Evolutionary conservation across 2,888 invertebrate species (phyloP).

Genomic region (Troides helena): DNA sequence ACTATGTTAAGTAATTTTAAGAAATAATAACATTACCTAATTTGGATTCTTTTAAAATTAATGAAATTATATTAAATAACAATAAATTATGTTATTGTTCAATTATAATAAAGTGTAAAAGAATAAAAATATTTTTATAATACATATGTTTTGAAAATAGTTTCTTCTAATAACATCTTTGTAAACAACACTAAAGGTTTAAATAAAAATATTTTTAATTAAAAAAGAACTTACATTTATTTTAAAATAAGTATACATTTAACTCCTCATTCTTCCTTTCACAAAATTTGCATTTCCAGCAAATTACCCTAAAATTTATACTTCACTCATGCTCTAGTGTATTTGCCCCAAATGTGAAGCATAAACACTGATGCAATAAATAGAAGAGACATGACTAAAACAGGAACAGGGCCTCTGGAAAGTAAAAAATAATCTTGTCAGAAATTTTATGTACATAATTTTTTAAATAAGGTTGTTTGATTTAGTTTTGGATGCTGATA

Average conservation of each 20-base stretch:
- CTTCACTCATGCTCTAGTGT: slow-evolving; percentile 85
- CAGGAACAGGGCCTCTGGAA: slow-evolving; percentile 98
- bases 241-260: slow-evolving; percentile 57
- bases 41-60: slow-evolving; percentile 34
- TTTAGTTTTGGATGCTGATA: too few relatives aligned
- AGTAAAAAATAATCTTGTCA: slow-evolving; percentile 49
- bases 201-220: slow-evolving; percentile 28
- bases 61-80: background rate
- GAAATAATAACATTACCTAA: slow-evolving; percentile 28
- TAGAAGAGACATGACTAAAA: slow-evolving; percentile 98
- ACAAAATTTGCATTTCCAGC: slow-evolving; percentile 34
- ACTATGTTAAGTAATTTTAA: slow-evolving; percentile 17
- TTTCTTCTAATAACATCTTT: too few relatives aligned
- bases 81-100: background rate
- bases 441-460: too few relatives aligned
- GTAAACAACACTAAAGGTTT: too few relatives aligned
- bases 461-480: too few relatives aligned
- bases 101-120: background rate
- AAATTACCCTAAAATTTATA: slow-evolving; percentile 24
- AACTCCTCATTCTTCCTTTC: slow-evolving; percentile 27
- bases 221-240: slow-evolving; percentile 43
- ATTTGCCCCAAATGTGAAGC: slow-evolving; percentile 99
- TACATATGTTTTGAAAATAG: background rate
- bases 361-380: slow-evolving; percentile 99
- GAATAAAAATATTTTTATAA: slow-evolving; percentile 4